Percentiles rank a stretch among this genome's conserved stretches.
phyloP scores from a whole-genome alignment of 1,140 invertebrate species.

The Chionoecetes opilio region DNA sequence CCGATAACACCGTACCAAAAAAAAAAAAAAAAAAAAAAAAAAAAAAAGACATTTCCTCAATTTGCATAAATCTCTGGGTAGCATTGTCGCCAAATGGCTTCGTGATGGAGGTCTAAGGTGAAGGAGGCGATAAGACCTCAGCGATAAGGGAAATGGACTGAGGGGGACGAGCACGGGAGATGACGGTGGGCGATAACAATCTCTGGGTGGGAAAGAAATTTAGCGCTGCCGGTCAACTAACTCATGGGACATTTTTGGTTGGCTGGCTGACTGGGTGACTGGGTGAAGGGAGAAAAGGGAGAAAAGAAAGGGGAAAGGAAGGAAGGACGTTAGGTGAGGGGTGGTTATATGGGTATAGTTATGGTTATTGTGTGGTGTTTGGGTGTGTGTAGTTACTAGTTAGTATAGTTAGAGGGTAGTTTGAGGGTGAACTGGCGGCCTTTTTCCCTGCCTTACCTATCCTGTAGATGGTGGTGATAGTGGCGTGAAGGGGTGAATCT shows the following conservation, averaged over 20 bases:
- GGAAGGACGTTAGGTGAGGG: not conserved
- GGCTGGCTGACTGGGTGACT: not conserved
- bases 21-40: no score
- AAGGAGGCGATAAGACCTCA: not conserved
- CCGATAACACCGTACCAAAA: not conserved
- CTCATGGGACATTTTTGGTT: constrained; percentile 7
- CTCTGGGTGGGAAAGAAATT: constrained; percentile 57
- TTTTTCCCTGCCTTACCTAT: no score
- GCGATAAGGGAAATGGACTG: constrained; percentile 56
- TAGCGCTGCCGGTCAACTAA: not conserved
- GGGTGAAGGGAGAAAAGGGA: not conserved
- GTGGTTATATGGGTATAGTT: not conserved
- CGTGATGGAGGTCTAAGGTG: constrained; percentile 53
- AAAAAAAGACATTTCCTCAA: constrained; percentile 51
- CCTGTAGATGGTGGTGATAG: not conserved
- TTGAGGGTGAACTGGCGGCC: no score
- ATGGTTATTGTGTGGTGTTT: constrained; percentile 10
- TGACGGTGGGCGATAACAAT: not conserved
- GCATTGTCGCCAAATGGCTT: constrained; percentile 51
- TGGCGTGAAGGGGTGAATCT: not conserved
- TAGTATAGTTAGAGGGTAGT: no score
- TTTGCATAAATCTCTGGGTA: constrained; percentile 50
- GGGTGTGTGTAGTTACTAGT: no score
- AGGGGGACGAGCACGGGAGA: constrained; percentile 32
- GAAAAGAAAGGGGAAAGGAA: not conserved